Percentiles rank a stretch among this genome's conserved stretches.
phyloP scores from a whole-genome alignment of 2,797 vertebrate species.

The Characodon lateralis region DNA sequence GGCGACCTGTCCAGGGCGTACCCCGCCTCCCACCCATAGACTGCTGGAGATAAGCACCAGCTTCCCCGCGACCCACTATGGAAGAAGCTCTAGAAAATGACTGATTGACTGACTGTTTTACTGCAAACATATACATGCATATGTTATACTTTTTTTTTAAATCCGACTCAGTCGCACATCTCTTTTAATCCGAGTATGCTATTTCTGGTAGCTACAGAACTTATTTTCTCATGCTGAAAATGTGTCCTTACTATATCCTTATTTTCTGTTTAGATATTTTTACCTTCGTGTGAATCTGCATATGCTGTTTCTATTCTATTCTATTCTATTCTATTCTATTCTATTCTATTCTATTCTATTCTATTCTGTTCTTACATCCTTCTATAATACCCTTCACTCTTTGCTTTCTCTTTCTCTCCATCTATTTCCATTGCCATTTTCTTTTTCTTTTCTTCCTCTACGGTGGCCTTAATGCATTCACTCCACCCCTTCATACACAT shows the following conservation, averaged over 20 bases:
- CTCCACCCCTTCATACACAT: constrained; percentile 71
- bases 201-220: too few relatives aligned
- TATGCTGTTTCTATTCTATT: background rate
- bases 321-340: background rate
- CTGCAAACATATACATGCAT: too few relatives aligned
- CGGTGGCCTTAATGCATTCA: constrained; percentile 77
- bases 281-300: constrained; percentile 13
- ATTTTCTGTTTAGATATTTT: constrained; percentile 1
- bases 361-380: constrained; percentile 21
- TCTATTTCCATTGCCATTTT: constrained; percentile 14
- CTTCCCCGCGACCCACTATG: too few relatives aligned
- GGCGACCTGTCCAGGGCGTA: too few relatives aligned
- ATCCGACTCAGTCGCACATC: too few relatives aligned
- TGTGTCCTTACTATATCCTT: background rate
- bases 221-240: too few relatives aligned
- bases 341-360: constrained; percentile 25
- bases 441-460: constrained; percentile 29
- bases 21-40: too few relatives aligned
- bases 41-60: too few relatives aligned
- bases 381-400: constrained; percentile 5
- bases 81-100: too few relatives aligned
- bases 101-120: too few relatives aligned
- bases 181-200: too few relatives aligned
- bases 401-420: constrained; percentile 25
- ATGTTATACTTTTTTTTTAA: too few relatives aligned